phyloP scores from a whole-genome alignment of 2,797 vertebrate species.

The Melanotaenia pygmaea region DNA sequence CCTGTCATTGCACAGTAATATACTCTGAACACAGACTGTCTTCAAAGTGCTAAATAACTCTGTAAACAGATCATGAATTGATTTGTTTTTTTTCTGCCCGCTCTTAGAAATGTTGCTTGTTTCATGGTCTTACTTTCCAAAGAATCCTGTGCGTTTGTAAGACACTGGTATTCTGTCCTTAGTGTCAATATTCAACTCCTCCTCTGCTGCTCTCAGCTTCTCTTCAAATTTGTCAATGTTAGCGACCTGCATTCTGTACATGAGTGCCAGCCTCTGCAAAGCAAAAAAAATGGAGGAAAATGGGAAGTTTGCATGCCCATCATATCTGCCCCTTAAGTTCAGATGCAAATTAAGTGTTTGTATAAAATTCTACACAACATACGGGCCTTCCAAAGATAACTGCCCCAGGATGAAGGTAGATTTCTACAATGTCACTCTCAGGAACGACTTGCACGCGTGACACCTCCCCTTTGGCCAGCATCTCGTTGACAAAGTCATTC shows the following conservation, averaged over 20 bases:
- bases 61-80: not conserved
- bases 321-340: not conserved
- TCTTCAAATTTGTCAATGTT: conserved; percentile 99
- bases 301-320: not conserved
- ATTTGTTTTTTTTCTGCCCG: conserved; percentile 6
- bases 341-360: not conserved
- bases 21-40: not conserved
- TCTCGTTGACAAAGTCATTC: conserved; percentile 96
- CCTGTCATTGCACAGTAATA: not conserved
- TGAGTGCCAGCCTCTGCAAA: conserved; percentile 86
- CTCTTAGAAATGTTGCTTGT: not conserved
- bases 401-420: conserved; percentile 91
- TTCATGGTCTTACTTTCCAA: conserved; percentile 89
- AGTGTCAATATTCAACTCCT: conserved; percentile 90
- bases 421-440: conserved; percentile 92
- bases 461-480: conserved; percentile 97
- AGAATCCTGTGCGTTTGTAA: conserved; percentile 95
- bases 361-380: conserved; percentile 36
- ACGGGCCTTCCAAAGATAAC: conserved; percentile 93
- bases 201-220: conserved; percentile 93
- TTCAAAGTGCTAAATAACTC: not conserved
- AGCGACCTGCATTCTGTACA: conserved; percentile 95
- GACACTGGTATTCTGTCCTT: conserved; percentile 93
- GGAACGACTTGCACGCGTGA: conserved; percentile 93
- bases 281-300: not conserved